Evolutionary conservation across 2,797 vertebrate genomes (phyloP).

Genomic region (Semotilus atromaculatus): DNA sequence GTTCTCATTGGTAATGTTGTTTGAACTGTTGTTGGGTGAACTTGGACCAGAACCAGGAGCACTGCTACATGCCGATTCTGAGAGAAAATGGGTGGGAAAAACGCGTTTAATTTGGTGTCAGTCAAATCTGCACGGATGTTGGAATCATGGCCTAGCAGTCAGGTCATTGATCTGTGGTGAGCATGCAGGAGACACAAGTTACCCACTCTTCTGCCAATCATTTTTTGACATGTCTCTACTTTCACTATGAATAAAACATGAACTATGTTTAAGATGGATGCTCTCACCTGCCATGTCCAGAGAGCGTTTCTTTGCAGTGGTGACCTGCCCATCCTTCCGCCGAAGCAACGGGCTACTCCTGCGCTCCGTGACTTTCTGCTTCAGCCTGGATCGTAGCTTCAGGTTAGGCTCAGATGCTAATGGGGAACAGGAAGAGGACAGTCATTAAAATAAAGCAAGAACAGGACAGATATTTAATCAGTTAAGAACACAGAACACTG

Average conservation of each 20-base stretch:
- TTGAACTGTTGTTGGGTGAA: constrained; percentile 98
- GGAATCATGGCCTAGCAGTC: not conserved
- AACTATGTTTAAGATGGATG: not conserved
- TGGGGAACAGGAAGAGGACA: not conserved
- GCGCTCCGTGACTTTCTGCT: constrained; percentile 96
- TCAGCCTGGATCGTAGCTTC: constrained; percentile 93
- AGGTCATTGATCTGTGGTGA: not conserved
- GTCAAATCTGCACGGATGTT: not conserved
- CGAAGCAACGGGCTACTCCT: constrained; percentile 94
- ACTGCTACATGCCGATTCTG: constrained; percentile 95
- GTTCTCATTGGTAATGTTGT: constrained; percentile 92
- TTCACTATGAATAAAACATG: constrained; percentile 18
- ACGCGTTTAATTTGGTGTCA: not conserved
- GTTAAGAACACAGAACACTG: too few relatives aligned
- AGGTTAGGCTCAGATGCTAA: constrained; percentile 97
- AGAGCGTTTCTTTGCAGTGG: constrained; percentile 90
- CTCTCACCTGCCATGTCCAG: constrained; percentile 88
- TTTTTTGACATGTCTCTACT: not conserved
- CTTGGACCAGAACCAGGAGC: constrained; percentile 97
- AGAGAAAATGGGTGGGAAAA: constrained; percentile 31
- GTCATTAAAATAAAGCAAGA: not conserved
- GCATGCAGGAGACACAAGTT: not conserved
- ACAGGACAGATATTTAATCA: not conserved
- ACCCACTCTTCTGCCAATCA: not conserved
- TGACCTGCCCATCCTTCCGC: constrained; percentile 89